Evolutionary conservation across 2,888 invertebrate species (phyloP).

Genomic region (Synanthedon andrenaeformis): DNA sequence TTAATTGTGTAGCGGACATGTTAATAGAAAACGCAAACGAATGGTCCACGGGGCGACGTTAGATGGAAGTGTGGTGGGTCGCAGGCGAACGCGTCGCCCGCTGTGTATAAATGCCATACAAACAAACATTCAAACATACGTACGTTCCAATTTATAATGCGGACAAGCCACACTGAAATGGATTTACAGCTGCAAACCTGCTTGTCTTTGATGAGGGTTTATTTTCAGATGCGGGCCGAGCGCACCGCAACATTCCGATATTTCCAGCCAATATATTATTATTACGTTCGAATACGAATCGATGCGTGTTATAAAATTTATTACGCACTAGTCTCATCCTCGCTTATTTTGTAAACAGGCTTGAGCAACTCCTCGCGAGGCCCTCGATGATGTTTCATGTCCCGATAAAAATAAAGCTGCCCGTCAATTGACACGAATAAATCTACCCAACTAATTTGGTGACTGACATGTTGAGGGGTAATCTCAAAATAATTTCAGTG

Average conservation of each 20-base stretch:
- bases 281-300: constrained; percentile 63
- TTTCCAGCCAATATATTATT: constrained; percentile 66
- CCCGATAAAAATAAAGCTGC: constrained; percentile 65
- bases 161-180: constrained; percentile 67
- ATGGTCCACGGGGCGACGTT: constrained; percentile 35
- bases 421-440: constrained; percentile 60
- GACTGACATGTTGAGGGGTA: constrained; percentile 50
- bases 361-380: constrained; percentile 46
- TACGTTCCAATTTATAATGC: constrained; percentile 63
- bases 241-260: constrained; percentile 66
- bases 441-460: constrained; percentile 61
- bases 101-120: constrained; percentile 12
- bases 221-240: constrained; percentile 62
- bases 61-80: constrained; percentile 34
- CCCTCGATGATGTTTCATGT: constrained; percentile 66
- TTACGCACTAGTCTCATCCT: constrained; percentile 60
- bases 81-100: constrained; percentile 22
- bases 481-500: constrained; percentile 48
- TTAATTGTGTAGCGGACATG: constrained; percentile 51
- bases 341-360: constrained; percentile 64
- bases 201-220: constrained; percentile 70
- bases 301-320: constrained; percentile 68
- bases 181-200: constrained; percentile 70
- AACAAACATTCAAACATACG: constrained; percentile 22
- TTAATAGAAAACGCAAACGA: constrained; percentile 61